phyloP scores from a whole-genome alignment of 2,113 vertebrate genomes.

The Megaptera novaeangliae region DNA sequence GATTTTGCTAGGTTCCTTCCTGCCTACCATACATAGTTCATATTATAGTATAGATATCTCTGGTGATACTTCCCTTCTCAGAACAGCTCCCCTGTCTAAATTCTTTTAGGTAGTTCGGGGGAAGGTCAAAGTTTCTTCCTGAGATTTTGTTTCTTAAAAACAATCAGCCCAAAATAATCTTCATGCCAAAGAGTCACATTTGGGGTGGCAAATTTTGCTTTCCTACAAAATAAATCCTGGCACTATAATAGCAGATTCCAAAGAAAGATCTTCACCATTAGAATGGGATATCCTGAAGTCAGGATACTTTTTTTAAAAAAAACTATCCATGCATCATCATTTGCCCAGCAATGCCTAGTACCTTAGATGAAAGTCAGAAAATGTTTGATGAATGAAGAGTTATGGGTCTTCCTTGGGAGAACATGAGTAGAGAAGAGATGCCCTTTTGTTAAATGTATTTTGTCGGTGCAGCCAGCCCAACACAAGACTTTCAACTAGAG shows the following conservation, averaged over 20 bases:
- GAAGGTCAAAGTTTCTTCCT: not conserved
- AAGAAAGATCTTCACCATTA: not conserved
- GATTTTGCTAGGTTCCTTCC: not conserved
- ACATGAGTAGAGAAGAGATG: not conserved
- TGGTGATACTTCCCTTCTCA: not conserved
- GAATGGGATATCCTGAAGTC: not conserved
- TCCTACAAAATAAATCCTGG: not conserved
- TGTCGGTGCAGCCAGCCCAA: not conserved
- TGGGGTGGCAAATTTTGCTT: not conserved
- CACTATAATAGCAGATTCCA: not conserved
- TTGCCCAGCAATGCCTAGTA: not conserved
- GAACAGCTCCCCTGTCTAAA: not conserved
- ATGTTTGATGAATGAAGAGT: not conserved
- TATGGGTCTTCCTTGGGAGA: not conserved
- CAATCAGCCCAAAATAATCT: not conserved
- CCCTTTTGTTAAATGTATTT: not conserved
- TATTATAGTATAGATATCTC: not conserved
- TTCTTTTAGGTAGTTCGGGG: not conserved
- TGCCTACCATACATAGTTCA: not conserved
- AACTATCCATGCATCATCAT: not conserved
- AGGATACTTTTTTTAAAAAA: not conserved
- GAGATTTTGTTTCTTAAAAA: not conserved
- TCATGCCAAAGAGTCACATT: not conserved
- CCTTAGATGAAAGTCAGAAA: not conserved
- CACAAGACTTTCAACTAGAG: not conserved